These are phyloP conservation scores for Laticauda colubrina DNA, from an alignment of 2,113 vertebrate species.

Conservation along the genomic window DNA sequence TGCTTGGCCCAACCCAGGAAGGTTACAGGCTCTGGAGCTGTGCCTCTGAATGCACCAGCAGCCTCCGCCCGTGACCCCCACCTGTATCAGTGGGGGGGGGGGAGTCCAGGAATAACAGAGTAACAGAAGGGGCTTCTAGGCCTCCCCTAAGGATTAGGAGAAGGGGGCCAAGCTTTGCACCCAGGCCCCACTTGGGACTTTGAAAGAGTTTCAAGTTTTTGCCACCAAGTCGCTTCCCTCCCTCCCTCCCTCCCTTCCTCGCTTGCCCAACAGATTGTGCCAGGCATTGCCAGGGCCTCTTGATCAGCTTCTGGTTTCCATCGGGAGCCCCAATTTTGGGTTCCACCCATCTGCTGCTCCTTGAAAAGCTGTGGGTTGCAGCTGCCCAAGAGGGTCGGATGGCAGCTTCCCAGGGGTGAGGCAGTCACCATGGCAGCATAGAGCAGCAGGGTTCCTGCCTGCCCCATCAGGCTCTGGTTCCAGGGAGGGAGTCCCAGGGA, in stretches of 20 bases:
- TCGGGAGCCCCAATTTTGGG: background rate
- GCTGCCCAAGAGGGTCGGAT: background rate
- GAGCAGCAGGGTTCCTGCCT: no score
- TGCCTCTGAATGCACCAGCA: background rate
- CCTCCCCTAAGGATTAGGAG: background rate
- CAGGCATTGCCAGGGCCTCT: rapidly evolving
- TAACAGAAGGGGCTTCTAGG: background rate
- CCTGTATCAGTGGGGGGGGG: background rate
- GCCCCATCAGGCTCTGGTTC: background rate
- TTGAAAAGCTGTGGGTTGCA: background rate
- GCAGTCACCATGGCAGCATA: no score
- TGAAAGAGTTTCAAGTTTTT: background rate
- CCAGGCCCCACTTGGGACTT: background rate
- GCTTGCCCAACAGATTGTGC: background rate
- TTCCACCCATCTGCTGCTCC: background rate
- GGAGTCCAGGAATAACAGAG: background rate
- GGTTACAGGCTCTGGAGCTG: background rate
- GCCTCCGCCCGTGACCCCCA: background rate
- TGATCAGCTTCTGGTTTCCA: background rate
- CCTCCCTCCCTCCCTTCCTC: background rate
- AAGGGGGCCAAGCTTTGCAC: background rate
- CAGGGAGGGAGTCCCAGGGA: no score
- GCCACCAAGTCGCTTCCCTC: background rate
- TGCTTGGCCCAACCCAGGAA: background rate
- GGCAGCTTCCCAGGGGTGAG: background rate